These are phyloP conservation scores for Drosophila subpulchrella DNA, from an alignment of 1,140 invertebrate species.

Conservation along the genomic window DNA sequence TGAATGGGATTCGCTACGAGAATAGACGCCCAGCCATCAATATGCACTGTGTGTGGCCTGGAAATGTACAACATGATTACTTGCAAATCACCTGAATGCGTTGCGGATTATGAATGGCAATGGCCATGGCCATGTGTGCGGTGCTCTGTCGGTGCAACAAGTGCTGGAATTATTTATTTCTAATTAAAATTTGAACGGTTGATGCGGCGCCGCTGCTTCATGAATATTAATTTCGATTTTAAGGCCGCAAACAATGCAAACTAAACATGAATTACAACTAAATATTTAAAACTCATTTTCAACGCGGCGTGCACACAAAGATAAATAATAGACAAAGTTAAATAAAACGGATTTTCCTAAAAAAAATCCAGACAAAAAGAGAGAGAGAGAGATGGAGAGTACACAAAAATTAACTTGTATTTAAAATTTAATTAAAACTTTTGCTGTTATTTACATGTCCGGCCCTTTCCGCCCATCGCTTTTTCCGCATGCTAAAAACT, in stretches of 20 bases:
- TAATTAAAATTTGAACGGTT: conserved; percentile 64
- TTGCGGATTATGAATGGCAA: conserved; percentile 57
- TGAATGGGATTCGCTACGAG: neutral
- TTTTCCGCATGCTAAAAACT: conserved; percentile 32
- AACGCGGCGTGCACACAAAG: conserved; percentile 16
- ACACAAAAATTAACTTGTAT: conserved; percentile 82
- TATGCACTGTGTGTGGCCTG: conserved; percentile 72
- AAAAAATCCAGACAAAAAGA: conserved; percentile 5
- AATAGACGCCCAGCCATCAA: conserved; percentile 50
- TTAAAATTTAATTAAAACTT: conserved; percentile 84
- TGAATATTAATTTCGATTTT: conserved; percentile 78
- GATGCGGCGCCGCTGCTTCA: conserved; percentile 42
- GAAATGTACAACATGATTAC: conserved; percentile 79
- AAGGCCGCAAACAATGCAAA: conserved; percentile 60
- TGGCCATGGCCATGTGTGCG: neutral
- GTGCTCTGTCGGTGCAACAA: conserved; percentile 15
- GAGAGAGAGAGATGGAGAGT: conserved; percentile 55
- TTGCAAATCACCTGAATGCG: conserved; percentile 80
- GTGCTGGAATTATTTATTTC: conserved; percentile 63
- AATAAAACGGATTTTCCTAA: conserved; percentile 28
- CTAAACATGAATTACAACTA: conserved; percentile 81
- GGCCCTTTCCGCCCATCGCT: neutral
- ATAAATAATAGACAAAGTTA: conserved; percentile 47
- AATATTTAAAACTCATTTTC: conserved; percentile 83
- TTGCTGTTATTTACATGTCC: conserved; percentile 76